These are phyloP conservation scores for Mya arenaria DNA, from an alignment of 1,140 invertebrate species.

Conservation along the genomic window DNA sequence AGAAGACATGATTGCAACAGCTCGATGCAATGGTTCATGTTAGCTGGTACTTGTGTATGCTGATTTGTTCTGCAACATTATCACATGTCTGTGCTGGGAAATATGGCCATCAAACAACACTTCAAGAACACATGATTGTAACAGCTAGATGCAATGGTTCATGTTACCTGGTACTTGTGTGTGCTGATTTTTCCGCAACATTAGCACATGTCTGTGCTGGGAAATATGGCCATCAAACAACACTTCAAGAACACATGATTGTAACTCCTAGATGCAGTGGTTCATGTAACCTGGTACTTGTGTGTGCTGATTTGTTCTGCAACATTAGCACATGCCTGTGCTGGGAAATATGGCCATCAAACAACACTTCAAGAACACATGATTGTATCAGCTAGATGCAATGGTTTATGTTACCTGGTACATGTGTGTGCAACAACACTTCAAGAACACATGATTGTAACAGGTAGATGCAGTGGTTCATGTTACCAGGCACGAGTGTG, in stretches of 20 bases:
- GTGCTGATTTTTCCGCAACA: neutral
- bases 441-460: too few relatives aligned
- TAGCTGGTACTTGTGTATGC: too few relatives aligned
- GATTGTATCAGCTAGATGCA: neutral
- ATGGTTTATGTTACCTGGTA: neutral
- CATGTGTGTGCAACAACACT: neutral
- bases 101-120: neutral
- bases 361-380: too few relatives aligned
- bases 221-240: neutral
- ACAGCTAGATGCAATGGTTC: neutral
- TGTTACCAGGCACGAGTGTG: too few relatives aligned
- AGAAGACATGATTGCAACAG: too few relatives aligned
- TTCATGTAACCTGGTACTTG: neutral
- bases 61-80: neutral
- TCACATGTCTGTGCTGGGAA: neutral
- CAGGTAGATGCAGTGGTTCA: too few relatives aligned
- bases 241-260: too few relatives aligned
- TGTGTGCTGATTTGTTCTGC: neutral
- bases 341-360: neutral
- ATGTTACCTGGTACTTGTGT: neutral
- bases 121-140: neutral
- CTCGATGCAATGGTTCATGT: too few relatives aligned
- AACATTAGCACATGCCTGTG: conserved; percentile 17
- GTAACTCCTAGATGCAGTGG: too few relatives aligned
- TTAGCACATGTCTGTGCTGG: neutral